A percentile compares a stretch with the other conserved stretches of the same genome.
Conservation (phyloP, 1,140 invertebrate genomes). For the Aphelenchoides besseyi region DNA sequence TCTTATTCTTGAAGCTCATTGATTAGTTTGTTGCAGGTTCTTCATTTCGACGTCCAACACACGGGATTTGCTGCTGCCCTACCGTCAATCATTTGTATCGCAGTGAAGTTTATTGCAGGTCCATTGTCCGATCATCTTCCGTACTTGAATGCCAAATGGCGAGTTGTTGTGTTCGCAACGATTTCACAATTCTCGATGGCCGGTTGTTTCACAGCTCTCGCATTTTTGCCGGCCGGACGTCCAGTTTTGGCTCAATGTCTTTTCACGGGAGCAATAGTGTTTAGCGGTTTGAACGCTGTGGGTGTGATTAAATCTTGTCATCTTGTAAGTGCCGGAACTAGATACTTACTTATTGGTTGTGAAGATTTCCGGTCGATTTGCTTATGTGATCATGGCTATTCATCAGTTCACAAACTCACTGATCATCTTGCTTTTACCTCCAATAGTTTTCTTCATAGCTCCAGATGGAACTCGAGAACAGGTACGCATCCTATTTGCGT, state of each 20-base stretch:
- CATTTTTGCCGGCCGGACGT: conserved; percentile 39
- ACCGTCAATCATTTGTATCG: conserved; percentile 33
- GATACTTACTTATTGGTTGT: too few relatives aligned
- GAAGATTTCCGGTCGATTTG: conserved; percentile 40
- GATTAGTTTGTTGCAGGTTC: too few relatives aligned
- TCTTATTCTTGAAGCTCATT: too few relatives aligned
- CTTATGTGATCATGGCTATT: conserved; percentile 33
- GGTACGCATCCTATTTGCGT: too few relatives aligned
- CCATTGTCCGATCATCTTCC: conserved; percentile 38
- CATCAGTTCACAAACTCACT: conserved; percentile 20
- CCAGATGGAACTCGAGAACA: not conserved
- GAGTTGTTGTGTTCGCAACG: conserved; percentile 34
- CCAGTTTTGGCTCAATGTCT: conserved; percentile 35
- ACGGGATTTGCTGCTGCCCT: conserved; percentile 48
- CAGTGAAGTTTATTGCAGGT: conserved; percentile 45
- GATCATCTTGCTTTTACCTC: conserved; percentile 21
- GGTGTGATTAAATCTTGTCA: conserved; percentile 33
- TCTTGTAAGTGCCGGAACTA: conserved; percentile 36
- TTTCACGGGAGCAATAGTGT: conserved; percentile 41
- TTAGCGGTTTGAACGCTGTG: conserved; percentile 46
- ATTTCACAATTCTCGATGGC: conserved; percentile 50
- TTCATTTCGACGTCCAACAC: conserved; percentile 38
- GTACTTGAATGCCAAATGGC: conserved; percentile 23
- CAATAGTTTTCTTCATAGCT: not conserved
- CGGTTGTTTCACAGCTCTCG: conserved; percentile 42